phyloP scores from a whole-genome alignment of 2,888 invertebrate species.

The Parnassius mnemosyne region DNA sequence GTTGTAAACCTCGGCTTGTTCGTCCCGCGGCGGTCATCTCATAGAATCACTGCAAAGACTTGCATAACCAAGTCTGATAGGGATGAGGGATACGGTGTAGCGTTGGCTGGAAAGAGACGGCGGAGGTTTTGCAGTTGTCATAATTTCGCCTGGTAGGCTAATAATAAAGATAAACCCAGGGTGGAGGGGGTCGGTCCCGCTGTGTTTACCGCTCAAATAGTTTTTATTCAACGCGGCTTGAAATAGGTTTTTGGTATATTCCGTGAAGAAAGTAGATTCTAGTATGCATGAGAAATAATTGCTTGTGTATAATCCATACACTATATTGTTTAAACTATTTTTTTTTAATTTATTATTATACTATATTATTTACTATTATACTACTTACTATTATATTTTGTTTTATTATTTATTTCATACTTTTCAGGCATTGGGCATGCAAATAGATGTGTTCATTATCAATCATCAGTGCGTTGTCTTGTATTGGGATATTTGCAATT shows the following conservation, averaged over 20 bases:
- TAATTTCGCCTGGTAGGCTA: constrained; percentile 80
- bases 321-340: no score
- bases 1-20: constrained; percentile 31
- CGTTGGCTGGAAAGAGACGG: constrained; percentile 43
- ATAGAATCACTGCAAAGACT: constrained; percentile 34
- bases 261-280: constrained; percentile 1
- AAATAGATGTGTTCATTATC: no score
- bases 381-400: no score
- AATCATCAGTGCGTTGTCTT: no score
- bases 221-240: constrained; percentile 23
- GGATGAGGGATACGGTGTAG: constrained; percentile 41
- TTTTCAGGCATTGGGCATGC: no score
- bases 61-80: constrained; percentile 31
- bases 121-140: constrained; percentile 78
- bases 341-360: no score
- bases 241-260: constrained; percentile 20
- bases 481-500: no score
- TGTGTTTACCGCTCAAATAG: constrained; percentile 25
- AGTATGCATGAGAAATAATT: not conserved
- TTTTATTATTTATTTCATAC: no score
- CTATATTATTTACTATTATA: no score
- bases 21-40: constrained; percentile 37
- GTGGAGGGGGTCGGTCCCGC: constrained; percentile 27
- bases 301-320: no score
- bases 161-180: constrained; percentile 78